Conservation (phyloP, 1,140 invertebrate genomes). For the Polypedilum pembai region DNA sequence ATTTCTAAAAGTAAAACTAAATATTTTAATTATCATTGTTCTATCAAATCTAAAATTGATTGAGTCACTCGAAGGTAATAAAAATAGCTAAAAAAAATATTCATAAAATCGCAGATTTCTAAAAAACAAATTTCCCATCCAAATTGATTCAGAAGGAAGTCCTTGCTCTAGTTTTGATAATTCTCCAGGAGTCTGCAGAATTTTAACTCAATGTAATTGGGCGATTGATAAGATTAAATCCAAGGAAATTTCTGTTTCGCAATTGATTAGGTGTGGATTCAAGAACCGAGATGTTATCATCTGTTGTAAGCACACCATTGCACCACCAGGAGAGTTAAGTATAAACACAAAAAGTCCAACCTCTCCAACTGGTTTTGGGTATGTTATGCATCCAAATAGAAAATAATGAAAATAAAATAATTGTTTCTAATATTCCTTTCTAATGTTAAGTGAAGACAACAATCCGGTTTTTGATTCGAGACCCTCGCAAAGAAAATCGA, state of each 20-base stretch:
- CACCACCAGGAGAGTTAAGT: not conserved
- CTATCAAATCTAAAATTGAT: not conserved
- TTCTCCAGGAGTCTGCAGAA: not conserved
- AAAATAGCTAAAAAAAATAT: not conserved
- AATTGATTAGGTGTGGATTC: constrained; percentile 20
- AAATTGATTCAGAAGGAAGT: not conserved
- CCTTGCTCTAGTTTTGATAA: not conserved
- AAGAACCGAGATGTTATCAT: not conserved
- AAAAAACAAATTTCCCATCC: not conserved
- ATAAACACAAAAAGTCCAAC: not conserved
- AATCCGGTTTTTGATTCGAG: not conserved
- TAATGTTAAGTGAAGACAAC: too few relatives aligned
- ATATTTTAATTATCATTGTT: not conserved
- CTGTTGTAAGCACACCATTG: constrained; percentile 4
- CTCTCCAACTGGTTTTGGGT: not conserved
- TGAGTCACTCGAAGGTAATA: not conserved
- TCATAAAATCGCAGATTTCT: too few relatives aligned
- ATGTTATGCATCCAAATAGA: not conserved
- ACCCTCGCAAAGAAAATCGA: not conserved
- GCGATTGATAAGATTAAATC: not conserved
- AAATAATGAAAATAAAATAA: too few relatives aligned
- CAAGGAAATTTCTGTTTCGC: not conserved
- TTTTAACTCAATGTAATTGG: not conserved
- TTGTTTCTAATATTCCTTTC: too few relatives aligned
- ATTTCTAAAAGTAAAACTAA: too few relatives aligned